Percentiles rank a stretch among this genome's conserved stretches.
Conservation (phyloP, 2,888 invertebrate genomes). For the Cheilosia soror region DNA sequence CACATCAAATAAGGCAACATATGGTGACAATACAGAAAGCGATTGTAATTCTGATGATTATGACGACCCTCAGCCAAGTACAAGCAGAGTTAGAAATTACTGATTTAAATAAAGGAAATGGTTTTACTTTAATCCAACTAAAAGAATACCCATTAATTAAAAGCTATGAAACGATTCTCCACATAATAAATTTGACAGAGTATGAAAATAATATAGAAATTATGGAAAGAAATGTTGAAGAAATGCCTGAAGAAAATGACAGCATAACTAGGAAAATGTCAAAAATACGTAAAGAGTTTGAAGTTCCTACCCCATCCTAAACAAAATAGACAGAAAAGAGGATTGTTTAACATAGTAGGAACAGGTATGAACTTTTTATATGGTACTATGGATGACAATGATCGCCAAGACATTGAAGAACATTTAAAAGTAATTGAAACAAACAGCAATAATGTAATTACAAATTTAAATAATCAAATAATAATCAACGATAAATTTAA, state of each 20-base stretch:
- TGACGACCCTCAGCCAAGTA: no score
- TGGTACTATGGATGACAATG: conserved; percentile 39
- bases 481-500: conserved; percentile 31
- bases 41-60: not conserved
- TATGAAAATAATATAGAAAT: conserved; percentile 17
- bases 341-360: conserved; percentile 25
- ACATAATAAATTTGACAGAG: conserved; percentile 21
- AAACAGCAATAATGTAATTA: conserved; percentile 9
- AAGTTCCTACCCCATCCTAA: conserved; percentile 16
- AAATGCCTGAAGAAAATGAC: conserved; percentile 33
- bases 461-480: conserved; percentile 8
- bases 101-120: conserved; percentile 15
- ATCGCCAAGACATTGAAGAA: conserved; percentile 13
- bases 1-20: not conserved
- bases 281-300: conserved; percentile 33
- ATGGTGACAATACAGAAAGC: not conserved
- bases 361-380: conserved; percentile 32
- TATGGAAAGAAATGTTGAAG: conserved; percentile 14
- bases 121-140: not conserved
- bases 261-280: conserved; percentile 23
- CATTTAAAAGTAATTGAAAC: conserved; percentile 15
- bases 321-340: conserved; percentile 18
- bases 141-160: not conserved
- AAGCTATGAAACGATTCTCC: conserved; percentile 21
- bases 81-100: conserved; percentile 29